Evolutionary conservation across 2,888 invertebrate genomes (phyloP).

Genomic region (Rosalia funebris): DNA sequence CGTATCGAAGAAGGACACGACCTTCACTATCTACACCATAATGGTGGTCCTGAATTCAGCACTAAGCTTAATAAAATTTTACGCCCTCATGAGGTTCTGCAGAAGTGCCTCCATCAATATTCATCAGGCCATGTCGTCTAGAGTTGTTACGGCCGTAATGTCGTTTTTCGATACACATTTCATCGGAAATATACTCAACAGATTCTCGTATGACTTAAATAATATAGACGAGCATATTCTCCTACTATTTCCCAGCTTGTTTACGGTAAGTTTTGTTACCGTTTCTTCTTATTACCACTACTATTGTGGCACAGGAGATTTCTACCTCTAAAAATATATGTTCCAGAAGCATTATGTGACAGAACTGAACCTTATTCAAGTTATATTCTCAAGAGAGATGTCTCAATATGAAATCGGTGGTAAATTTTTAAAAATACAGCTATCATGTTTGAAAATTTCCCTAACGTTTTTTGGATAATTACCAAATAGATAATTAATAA

Average conservation of each 20-base stretch:
- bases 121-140: slow-evolving; percentile 42
- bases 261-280: slow-evolving; percentile 29
- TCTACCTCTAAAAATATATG: too few relatives aligned
- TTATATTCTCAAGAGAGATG: too few relatives aligned
- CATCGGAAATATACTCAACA: slow-evolving; percentile 48
- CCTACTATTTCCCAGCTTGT: slow-evolving; percentile 20
- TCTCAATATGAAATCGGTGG: too few relatives aligned
- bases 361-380: too few relatives aligned
- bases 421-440: too few relatives aligned
- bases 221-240: slow-evolving; percentile 45
- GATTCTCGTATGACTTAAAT: slow-evolving; percentile 47
- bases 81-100: slow-evolving; percentile 28
- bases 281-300: too few relatives aligned
- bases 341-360: too few relatives aligned
- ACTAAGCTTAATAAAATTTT: slow-evolving; percentile 24
- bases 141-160: slow-evolving; percentile 43
- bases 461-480: too few relatives aligned
- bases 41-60: slow-evolving; percentile 18
- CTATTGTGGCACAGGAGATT: too few relatives aligned
- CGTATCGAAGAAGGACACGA: slow-evolving; percentile 20
- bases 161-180: slow-evolving; percentile 47
- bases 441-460: too few relatives aligned
- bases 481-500: too few relatives aligned
- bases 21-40: slow-evolving; percentile 22
- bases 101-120: slow-evolving; percentile 40